Conservation (phyloP, 1,140 invertebrate species). For the Meteorus sp. region DNA sequence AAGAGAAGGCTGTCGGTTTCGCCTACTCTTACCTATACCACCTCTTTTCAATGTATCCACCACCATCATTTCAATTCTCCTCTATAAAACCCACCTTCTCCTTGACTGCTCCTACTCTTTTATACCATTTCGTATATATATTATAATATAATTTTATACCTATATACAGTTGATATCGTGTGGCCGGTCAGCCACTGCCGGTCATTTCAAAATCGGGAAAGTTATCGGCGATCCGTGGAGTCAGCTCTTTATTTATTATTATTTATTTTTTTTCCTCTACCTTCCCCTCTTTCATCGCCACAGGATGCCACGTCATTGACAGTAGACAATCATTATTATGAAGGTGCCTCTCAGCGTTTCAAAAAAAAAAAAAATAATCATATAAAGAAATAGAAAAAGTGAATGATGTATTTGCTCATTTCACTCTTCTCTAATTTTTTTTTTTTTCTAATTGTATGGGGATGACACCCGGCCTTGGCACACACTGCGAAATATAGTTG, state of each 20-base stretch:
- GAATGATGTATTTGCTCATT: background rate
- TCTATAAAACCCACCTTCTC: constrained; percentile 17
- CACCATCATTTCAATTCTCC: background rate
- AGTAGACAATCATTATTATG: background rate
- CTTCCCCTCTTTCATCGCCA: constrained; percentile 19
- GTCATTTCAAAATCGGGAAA: constrained; percentile 37
- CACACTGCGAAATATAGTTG: too few relatives aligned
- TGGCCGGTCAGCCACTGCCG: background rate
- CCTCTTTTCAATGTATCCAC: constrained; percentile 13
- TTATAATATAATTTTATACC: constrained; percentile 5
- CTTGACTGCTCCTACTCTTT: constrained; percentile 18
- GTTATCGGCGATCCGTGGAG: constrained; percentile 27
- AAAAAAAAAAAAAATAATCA: background rate
- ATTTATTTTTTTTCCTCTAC: constrained; percentile 28
- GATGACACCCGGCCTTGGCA: too few relatives aligned
- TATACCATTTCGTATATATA: constrained; percentile 13
- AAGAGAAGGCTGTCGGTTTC: constrained; percentile 26
- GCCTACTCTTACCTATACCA: constrained; percentile 19
- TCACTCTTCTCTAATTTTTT: background rate
- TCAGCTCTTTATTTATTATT: constrained; percentile 2
- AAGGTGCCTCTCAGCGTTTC: constrained; percentile 16
- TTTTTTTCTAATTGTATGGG: background rate
- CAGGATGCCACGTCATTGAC: constrained; percentile 18
- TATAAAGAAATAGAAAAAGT: background rate
- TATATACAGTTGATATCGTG: constrained; percentile 8